Evolutionary conservation across 2,888 invertebrate species (phyloP).

Genomic region (Tuta absoluta): DNA sequence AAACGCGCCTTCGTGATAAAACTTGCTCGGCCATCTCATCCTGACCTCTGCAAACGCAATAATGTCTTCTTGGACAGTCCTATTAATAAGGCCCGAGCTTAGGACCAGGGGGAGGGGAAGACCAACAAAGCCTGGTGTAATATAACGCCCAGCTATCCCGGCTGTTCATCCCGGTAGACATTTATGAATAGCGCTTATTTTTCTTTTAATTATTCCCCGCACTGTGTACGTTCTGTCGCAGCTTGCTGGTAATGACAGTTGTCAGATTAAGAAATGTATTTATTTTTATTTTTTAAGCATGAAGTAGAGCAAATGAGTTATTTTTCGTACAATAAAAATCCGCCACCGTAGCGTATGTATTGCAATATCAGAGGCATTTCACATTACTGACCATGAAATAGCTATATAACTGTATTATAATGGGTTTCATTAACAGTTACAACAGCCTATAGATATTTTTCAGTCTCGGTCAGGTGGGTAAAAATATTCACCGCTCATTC

Average conservation of each 20-base stretch:
- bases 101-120: conserved; percentile 36
- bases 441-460: too few species aligned
- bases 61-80: conserved; percentile 30
- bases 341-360: too few species aligned
- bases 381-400: too few species aligned
- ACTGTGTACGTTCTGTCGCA: conserved; percentile 52
- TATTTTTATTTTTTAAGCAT: not conserved
- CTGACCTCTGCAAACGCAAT: conserved; percentile 43
- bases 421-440: too few species aligned
- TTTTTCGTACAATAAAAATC: too few species aligned
- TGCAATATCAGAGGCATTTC: too few species aligned
- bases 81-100: conserved; percentile 37
- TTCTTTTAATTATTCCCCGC: conserved; percentile 76
- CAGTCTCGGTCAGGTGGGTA: too few species aligned
- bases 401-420: too few species aligned
- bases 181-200: conserved; percentile 79
- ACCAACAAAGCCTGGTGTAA: conserved; percentile 53
- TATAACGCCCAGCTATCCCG: conserved; percentile 64
- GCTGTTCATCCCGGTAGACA: conserved; percentile 64
- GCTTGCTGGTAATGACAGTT: not conserved
- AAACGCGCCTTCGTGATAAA: conserved; percentile 72
- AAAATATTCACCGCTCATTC: too few species aligned
- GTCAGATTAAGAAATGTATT: not conserved
- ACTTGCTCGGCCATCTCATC: conserved; percentile 51
- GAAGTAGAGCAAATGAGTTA: too few species aligned